Evolutionary conservation across 2,888 invertebrate species (phyloP), one percentile per base, ranked within the genome.

Genomic region (Acanthoscelides obtectus): DNA sequence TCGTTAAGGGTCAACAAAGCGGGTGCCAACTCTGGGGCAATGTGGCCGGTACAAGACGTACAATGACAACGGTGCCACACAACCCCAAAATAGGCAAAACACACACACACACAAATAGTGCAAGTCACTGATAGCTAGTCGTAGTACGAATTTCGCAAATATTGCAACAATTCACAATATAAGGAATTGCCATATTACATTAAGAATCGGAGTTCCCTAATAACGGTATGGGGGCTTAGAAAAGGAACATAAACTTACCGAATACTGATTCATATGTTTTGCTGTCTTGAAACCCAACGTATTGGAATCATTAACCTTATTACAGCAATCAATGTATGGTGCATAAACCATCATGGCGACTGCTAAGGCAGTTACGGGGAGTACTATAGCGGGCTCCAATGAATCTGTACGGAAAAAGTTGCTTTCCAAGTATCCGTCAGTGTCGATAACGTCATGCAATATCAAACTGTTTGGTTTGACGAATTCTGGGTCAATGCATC

Each of bases 291-390:
- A 90, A 68, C 86, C 84, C 71, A 87, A 86, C 1, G 89, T 84
- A 83, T 91, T 90, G 25, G 83, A 83, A 81, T 90, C 89, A 76
- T 87, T 84, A 0, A 92, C 87, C 72, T 84, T 85, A 77, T 90
- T 89, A 79, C 88, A 89, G 69, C 86, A 84, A 72, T 89, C 86
- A 64, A 92, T 81, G 87, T 90, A 90, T 25, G 87, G 81, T 4
- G 91, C 90, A 77, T 87, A 84, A n/a, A 90, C 86, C n/a, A 92
- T 80, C 77, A 90, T 88, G 0, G 88, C 88, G 73, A 88, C 83
- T 17, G 92, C 77, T 69, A 83, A 85, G 5, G 91, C 79, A 74
- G 83, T 85, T 68, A 86, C 80, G 0, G 92, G 92, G 78, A 90
- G 80, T 69, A 87, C 85, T 8, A 88, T 80, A 8, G 69, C 22